Conservation (phyloP, 1,140 invertebrate species). For the Drosophila lini region DNA sequence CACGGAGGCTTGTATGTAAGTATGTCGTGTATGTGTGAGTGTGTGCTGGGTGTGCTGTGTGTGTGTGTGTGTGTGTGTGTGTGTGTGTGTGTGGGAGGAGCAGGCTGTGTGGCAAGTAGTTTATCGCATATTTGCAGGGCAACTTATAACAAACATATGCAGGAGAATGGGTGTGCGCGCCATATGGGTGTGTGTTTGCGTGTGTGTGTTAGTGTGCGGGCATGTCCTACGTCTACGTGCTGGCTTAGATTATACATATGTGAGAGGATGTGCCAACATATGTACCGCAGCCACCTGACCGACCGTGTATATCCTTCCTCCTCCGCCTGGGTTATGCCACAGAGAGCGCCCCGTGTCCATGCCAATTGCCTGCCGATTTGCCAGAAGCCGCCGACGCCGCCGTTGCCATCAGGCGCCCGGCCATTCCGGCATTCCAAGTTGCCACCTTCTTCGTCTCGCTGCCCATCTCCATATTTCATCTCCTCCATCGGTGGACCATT, state of each 20-base stretch:
- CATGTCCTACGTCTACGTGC: constrained; percentile 17
- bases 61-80: neutral
- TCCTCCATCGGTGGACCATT: constrained; percentile 43
- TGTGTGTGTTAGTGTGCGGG: constrained; percentile 8
- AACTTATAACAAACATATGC: constrained; percentile 77
- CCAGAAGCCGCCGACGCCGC: constrained; percentile 5
- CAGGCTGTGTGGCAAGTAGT: constrained; percentile 61
- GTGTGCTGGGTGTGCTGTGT: too few species aligned
- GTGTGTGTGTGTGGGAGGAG: neutral
- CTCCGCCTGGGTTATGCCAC: neutral
- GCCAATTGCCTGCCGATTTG: constrained; percentile 31
- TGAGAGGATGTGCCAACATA: constrained; percentile 18
- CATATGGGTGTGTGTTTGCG: constrained; percentile 1
- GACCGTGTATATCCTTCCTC: neutral
- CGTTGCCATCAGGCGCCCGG: neutral
- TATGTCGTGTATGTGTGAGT: neutral
- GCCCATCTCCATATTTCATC: neutral
- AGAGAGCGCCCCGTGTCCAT: neutral
- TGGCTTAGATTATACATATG: constrained; percentile 50
- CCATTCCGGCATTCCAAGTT: neutral
- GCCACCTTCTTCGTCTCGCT: constrained; percentile 2
- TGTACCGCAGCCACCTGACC: constrained; percentile 48
- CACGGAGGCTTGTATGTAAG: neutral
- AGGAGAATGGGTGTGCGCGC: constrained; percentile 22
- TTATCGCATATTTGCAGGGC: constrained; percentile 75